Percentiles rank a stretch among this genome's conserved stretches.
phyloP scores from a whole-genome alignment of 1,140 invertebrate genomes.

The Lasioglossum baleicum region DNA sequence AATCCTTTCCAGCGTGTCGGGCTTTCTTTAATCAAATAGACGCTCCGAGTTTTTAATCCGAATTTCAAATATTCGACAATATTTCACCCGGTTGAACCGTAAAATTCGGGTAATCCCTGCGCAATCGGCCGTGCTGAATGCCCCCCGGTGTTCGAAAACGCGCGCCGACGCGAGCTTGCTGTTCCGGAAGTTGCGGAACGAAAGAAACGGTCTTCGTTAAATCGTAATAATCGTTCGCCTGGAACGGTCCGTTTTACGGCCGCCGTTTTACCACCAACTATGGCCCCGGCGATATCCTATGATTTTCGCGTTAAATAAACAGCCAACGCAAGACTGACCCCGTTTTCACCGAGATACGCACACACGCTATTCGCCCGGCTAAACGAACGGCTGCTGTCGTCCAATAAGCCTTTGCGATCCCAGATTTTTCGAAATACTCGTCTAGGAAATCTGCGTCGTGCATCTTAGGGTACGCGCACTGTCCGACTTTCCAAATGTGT shows the following conservation, averaged over 20 bases:
- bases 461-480: no score
- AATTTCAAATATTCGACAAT: slow-evolving; percentile 6
- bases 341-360: no score
- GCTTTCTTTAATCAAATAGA: slow-evolving; percentile 1
- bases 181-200: not conserved
- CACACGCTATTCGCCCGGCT: no score
- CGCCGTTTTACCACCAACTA: not conserved
- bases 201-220: not conserved
- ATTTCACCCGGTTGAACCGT: not conserved
- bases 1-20: no score
- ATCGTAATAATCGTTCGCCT: slow-evolving; percentile 1
- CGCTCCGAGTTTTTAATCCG: not conserved
- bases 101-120: not conserved
- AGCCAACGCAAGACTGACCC: not conserved
- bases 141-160: not conserved
- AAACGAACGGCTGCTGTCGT: no score
- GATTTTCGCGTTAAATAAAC: slow-evolving; percentile 13
- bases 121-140: not conserved
- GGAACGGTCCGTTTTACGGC: not conserved
- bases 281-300: not conserved
- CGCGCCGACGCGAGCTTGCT: no score
- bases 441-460: no score
- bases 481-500: no score
- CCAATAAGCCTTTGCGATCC: no score
- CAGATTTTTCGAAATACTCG: no score